Conservation (phyloP, 2,113 vertebrate species). For the Pangasianodon hypophthalmus region DNA sequence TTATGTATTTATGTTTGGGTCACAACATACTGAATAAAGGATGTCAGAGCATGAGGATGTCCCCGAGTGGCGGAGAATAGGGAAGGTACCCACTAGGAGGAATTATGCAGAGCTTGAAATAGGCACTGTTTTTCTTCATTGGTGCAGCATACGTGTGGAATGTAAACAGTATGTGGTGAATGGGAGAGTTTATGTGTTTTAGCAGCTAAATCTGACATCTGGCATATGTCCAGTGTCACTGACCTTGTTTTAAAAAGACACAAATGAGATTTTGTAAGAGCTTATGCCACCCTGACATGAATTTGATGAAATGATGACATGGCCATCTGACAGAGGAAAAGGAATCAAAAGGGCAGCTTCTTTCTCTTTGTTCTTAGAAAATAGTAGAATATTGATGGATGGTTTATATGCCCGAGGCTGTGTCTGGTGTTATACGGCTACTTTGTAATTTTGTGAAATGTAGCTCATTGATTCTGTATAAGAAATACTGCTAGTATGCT, state of each 20-base stretch:
- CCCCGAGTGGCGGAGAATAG: not conserved
- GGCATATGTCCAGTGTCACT: not conserved
- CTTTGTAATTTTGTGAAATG: not conserved
- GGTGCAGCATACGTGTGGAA: constrained; percentile 28
- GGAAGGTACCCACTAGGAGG: not conserved
- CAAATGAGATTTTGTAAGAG: constrained; percentile 10
- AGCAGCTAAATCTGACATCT: constrained; percentile 25
- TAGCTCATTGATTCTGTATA: not conserved
- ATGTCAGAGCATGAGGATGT: constrained; percentile 5
- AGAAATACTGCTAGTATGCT: not conserved
- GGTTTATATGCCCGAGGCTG: not conserved
- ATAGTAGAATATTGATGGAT: not conserved
- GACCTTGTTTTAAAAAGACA: not conserved
- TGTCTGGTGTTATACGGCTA: not conserved
- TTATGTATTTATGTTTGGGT: not conserved
- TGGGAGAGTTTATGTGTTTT: constrained; percentile 42
- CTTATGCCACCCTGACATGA: constrained; percentile 19
- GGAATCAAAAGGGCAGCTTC: not conserved
- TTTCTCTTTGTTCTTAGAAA: not conserved
- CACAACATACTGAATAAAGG: not conserved
- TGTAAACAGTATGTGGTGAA: constrained; percentile 49
- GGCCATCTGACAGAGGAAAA: not conserved
- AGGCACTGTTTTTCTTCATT: constrained; percentile 31
- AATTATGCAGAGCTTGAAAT: constrained; percentile 24
- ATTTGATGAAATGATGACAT: constrained; percentile 19